Percentiles rank a stretch among this genome's conserved stretches.
Conservation (phyloP, 2,113 vertebrate genomes). For the Sturnus vulgaris region DNA sequence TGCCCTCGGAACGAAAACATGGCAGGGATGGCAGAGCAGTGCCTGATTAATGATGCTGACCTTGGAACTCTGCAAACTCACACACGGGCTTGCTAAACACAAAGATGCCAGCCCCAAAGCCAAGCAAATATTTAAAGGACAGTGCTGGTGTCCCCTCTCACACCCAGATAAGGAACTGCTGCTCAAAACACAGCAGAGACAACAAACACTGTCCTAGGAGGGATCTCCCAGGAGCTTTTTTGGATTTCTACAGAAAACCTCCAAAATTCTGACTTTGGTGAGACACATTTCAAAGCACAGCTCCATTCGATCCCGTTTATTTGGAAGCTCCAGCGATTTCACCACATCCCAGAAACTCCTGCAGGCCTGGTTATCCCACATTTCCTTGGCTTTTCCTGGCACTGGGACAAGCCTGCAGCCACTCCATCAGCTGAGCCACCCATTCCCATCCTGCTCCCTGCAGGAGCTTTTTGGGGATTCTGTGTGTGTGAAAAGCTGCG, state of each 20-base stretch:
- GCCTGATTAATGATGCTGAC: conserved; percentile 4
- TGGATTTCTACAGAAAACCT: background rate
- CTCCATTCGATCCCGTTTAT: fast-evolving
- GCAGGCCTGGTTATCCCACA: background rate
- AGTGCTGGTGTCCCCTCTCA: background rate
- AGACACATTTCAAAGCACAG: background rate
- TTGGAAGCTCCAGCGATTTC: background rate
- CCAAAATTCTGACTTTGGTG: fast-evolving
- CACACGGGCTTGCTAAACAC: background rate
- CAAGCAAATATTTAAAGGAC: background rate
- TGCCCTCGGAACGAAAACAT: background rate
- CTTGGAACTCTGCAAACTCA: background rate
- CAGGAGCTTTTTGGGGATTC: background rate
- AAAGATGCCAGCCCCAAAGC: background rate
- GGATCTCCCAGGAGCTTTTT: background rate
- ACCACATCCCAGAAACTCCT: fast-evolving
- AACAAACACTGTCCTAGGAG: background rate
- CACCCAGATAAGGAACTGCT: background rate
- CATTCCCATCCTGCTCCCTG: background rate
- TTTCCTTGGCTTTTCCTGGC: background rate
- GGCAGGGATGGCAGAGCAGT: background rate
- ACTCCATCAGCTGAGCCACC: too few species aligned
- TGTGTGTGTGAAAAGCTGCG: background rate
- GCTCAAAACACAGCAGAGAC: background rate
- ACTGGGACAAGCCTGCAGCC: background rate